Evolutionary conservation across 2,113 vertebrate species (phyloP).

Genomic region (Cisticola juncidis): DNA sequence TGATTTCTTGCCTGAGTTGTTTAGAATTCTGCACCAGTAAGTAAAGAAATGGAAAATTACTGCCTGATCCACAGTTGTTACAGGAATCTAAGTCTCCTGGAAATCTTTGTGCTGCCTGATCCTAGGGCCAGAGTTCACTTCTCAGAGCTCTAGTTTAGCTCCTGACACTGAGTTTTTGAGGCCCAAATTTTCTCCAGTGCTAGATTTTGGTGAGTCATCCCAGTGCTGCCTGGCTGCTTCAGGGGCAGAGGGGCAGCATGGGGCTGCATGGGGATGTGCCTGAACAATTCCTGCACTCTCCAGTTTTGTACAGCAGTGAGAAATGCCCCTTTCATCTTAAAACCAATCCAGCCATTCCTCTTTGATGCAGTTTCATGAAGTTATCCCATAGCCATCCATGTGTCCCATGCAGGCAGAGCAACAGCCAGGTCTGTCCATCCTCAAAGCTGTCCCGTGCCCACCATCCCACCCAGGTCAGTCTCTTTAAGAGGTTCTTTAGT

Average conservation of each 20-base stretch:
- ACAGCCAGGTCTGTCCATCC: background rate
- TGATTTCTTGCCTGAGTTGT: background rate
- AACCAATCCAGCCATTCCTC: background rate
- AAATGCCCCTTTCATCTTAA: background rate
- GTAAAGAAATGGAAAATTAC: background rate
- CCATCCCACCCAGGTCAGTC: background rate
- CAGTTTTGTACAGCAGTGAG: background rate
- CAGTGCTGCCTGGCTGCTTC: background rate
- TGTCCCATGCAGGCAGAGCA: accelerated
- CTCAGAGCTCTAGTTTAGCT: background rate
- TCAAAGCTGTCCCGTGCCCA: accelerated
- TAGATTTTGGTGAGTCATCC: background rate
- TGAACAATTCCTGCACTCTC: background rate
- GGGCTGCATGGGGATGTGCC: background rate
- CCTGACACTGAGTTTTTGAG: background rate
- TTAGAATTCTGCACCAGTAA: background rate
- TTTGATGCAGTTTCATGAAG: background rate
- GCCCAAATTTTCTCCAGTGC: background rate
- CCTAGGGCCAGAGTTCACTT: background rate
- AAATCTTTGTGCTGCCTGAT: background rate
- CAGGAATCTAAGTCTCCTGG: background rate
- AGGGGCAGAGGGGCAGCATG: background rate
- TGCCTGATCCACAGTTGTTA: background rate
- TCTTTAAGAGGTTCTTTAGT: background rate
- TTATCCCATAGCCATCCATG: accelerated